Conservation (phyloP, 2,797 vertebrate species). For the Artibeus lituratus region DNA sequence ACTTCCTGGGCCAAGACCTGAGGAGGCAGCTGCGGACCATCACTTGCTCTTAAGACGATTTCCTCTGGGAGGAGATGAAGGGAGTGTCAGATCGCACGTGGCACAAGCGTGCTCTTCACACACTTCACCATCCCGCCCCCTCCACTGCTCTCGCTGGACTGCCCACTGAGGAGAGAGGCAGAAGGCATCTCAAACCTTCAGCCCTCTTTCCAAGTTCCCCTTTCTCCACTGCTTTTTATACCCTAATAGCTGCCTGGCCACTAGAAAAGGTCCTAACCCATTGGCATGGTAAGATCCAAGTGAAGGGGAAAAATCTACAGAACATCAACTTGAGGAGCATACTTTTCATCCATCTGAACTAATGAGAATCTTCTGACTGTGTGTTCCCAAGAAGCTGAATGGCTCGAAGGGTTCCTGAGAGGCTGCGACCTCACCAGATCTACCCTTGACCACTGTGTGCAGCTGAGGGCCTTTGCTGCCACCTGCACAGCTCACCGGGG, state of each 20-base stretch:
- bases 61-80: constrained; percentile 82
- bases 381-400: not conserved
- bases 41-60: constrained; percentile 87
- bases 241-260: not conserved
- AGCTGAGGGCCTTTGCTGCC: not conserved
- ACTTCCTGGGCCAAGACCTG: constrained; percentile 91
- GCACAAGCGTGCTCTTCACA: not conserved
- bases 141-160: not conserved
- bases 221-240: not conserved
- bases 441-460: not conserved
- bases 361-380: not conserved
- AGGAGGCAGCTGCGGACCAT: constrained; percentile 87
- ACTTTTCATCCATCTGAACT: not conserved
- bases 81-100: not conserved
- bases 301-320: not conserved
- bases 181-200: not conserved
- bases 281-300: not conserved
- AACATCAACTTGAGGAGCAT: not conserved
- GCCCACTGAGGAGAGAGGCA: not conserved
- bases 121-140: not conserved
- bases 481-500: constrained; percentile 84
- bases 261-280: not conserved
- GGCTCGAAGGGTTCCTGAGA: not conserved
- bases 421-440: not conserved
- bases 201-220: not conserved